Conservation (phyloP, 2,888 invertebrate genomes). For the Heliconius ismenius region DNA sequence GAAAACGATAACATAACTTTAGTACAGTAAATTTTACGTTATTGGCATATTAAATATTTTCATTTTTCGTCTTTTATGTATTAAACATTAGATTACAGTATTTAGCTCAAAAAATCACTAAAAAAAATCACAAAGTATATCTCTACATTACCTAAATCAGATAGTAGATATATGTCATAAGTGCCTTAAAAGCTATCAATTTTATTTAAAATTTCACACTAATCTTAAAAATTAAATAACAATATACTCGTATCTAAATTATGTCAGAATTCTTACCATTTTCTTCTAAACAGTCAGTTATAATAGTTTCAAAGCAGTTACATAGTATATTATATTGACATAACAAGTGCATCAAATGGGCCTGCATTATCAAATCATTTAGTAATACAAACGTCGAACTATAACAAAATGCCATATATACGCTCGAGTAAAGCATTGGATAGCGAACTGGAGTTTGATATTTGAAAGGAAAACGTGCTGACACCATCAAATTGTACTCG, state of each 20-base stretch:
- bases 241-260: neutral
- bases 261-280: slow-evolving; percentile 27
- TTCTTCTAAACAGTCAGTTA: slow-evolving; percentile 55
- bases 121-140: too few species aligned
- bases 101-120: too few species aligned
- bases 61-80: too few species aligned
- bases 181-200: too few species aligned
- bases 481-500: slow-evolving; percentile 64
- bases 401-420: slow-evolving; percentile 57
- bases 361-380: slow-evolving; percentile 65
- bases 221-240: neutral
- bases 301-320: slow-evolving; percentile 63
- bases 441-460: slow-evolving; percentile 55
- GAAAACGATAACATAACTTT: slow-evolving; percentile 18
- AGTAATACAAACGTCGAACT: slow-evolving; percentile 64
- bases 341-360: slow-evolving; percentile 62
- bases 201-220: too few species aligned
- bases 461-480: slow-evolving; percentile 57
- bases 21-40: neutral
- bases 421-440: slow-evolving; percentile 53
- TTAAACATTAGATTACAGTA: too few species aligned
- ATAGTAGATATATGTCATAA: too few species aligned
- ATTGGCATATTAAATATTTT: too few species aligned
- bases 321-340: slow-evolving; percentile 62
- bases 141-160: too few species aligned